Conservation (phyloP, 2,888 invertebrate species). For the Piscicola geometra region DNA sequence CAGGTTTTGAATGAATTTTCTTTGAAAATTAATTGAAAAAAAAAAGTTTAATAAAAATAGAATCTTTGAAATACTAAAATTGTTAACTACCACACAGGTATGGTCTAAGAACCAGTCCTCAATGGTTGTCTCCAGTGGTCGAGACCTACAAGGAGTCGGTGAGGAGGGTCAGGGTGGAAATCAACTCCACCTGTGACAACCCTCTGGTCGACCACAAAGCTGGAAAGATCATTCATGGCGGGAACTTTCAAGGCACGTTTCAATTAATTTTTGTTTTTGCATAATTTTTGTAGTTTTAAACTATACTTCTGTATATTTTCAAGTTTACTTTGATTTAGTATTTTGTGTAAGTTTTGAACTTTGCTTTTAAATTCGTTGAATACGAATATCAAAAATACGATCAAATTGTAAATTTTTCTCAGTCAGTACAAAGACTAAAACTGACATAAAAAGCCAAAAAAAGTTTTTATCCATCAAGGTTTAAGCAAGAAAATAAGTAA, state of each 20-base stretch:
- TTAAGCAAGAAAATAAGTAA: too few relatives aligned
- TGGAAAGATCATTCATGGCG: conserved; percentile 42
- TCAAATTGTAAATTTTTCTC: too few relatives aligned
- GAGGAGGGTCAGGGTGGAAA: conserved; percentile 38
- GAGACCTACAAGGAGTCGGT: conserved; percentile 40
- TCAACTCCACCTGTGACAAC: conserved; percentile 45
- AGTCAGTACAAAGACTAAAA: too few relatives aligned
- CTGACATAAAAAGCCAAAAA: too few relatives aligned
- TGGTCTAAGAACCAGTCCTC: conserved; percentile 43
- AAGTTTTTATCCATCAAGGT: too few relatives aligned
- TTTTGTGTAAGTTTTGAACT: too few relatives aligned
- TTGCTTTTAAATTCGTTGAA: too few relatives aligned
- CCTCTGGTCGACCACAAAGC: conserved; percentile 44
- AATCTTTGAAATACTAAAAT: not conserved
- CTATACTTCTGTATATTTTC: too few relatives aligned
- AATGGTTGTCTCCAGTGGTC: conserved; percentile 44
- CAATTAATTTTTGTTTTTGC: not conserved
- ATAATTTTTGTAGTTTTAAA: too few relatives aligned
- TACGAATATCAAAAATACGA: too few relatives aligned
- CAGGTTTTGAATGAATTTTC: not conserved
- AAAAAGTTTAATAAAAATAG: not conserved
- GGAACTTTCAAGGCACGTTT: conserved; percentile 44
- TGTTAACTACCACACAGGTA: conserved; percentile 45
- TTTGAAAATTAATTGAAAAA: not conserved
- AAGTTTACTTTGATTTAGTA: too few relatives aligned